These are phyloP conservation scores for Chlorops oryzae DNA, from an alignment of 1,140 invertebrate genomes.

Conservation along the genomic window DNA sequence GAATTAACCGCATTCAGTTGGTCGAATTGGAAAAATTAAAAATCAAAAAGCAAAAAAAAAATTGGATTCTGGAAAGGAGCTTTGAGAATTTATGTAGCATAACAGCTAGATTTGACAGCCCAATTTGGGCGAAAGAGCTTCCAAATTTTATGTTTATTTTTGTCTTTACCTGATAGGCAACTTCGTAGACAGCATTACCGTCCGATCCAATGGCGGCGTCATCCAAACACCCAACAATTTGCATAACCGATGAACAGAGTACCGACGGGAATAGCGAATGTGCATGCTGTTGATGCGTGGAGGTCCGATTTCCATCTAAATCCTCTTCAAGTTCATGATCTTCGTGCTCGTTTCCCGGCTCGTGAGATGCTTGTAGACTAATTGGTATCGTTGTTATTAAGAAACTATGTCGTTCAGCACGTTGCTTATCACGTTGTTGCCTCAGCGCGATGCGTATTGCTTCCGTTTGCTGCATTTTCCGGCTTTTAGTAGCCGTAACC, in stretches of 20 bases:
- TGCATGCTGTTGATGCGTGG: conserved; percentile 72
- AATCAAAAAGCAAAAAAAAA: too few relatives aligned
- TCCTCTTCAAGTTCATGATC: conserved; percentile 82
- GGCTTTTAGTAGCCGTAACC: conserved; percentile 96
- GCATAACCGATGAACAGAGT: conserved; percentile 88
- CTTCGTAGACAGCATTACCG: conserved; percentile 84
- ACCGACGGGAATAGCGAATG: conserved; percentile 95
- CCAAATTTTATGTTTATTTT: too few relatives aligned
- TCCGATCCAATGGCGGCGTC: conserved; percentile 93
- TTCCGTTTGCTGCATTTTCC: conserved; percentile 98
- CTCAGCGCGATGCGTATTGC: conserved; percentile 90
- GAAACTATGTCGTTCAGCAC: conserved; percentile 91
- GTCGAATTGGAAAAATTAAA: too few relatives aligned
- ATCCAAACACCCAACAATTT: conserved; percentile 90
- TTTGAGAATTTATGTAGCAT: too few relatives aligned
- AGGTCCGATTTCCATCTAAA: conserved; percentile 61
- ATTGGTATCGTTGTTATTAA: conserved; percentile 95
- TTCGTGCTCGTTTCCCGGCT: conserved; percentile 89
- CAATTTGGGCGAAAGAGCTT: background rate
- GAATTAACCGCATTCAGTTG: background rate
- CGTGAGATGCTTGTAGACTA: conserved; percentile 90
- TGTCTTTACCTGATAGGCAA: conserved; percentile 80
- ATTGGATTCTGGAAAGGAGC: too few relatives aligned
- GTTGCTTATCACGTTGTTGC: conserved; percentile 91
- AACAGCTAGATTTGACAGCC: conserved; percentile 17